Evolutionary conservation across 1,140 invertebrate species (phyloP), one percentile per base, ranked within the genome.

Genomic region (Zaprionus camerounensis): DNA sequence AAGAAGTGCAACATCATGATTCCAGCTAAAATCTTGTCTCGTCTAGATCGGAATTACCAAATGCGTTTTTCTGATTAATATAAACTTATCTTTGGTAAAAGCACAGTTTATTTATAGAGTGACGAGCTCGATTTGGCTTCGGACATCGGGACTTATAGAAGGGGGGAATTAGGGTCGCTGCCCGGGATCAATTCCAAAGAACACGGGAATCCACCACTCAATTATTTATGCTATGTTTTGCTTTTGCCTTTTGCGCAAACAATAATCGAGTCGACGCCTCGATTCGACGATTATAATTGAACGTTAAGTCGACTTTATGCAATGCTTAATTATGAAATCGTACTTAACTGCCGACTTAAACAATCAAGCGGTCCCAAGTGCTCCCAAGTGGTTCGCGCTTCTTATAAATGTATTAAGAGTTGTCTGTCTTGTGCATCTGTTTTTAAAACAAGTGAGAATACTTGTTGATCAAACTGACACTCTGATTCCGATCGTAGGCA

Each of bases 81-180:
- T 5, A 3, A 11, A 26, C n/a, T 11, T 34, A 34, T 58, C 66
- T 26, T 34, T 5, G 38, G 38, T 38, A 58, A 51, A 70, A 70
- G n/a, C 24, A 49, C 66, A 15, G 31, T 31, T 36, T 75, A 75
- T 75, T 75, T 63, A 71, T 71, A 75, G 41, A 44, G 20, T 5
- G 31, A 7, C 26, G 3, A 26, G 22, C 5, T 56, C 53, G 36
- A 55, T 41, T 22, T 17, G 34, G 17, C 36, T 31, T 17, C 20
- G 22, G n/a, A 41, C 34, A 41, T 31, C 5, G 20, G 36, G 11
- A 17, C 22, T 9, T 46, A 28, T 44, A 26, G 9, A 20, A 22
- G 34, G 51, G 51, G n/a, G 1, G 41, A 17, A 5, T 17, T 46
- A 31, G 38, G 67, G 28, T 59, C 20, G 31, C 34, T 51, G 56